phyloP scores from a whole-genome alignment of 2,797 vertebrate genomes.

The Chloroceryle amazona region DNA sequence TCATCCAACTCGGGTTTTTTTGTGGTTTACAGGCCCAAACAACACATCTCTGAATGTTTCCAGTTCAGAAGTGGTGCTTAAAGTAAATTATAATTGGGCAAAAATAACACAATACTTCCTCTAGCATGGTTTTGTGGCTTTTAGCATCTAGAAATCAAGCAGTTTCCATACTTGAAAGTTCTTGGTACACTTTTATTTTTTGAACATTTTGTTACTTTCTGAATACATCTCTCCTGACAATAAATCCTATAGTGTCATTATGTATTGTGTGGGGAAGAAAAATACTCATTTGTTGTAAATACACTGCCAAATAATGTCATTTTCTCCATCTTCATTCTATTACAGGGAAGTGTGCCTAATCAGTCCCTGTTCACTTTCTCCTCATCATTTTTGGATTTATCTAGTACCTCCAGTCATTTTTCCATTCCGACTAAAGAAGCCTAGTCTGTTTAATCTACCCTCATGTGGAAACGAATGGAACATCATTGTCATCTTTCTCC shows the following conservation, averaged over 20 bases:
- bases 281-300: not conserved
- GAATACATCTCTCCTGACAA: not conserved
- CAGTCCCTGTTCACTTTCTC: slow-evolving; percentile 33
- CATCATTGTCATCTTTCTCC: not conserved
- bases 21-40: not conserved
- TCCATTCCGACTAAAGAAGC: not conserved
- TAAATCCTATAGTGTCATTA: not conserved
- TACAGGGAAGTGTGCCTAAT: slow-evolving; percentile 24
- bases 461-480: slow-evolving; percentile 23
- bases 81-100: not conserved
- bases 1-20: rapidly evolving
- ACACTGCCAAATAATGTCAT: slow-evolving; percentile 28
- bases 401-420: slow-evolving; percentile 33
- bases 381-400: slow-evolving; percentile 45
- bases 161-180: not conserved
- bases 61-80: not conserved
- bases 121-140: not conserved
- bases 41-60: not conserved
- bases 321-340: slow-evolving; percentile 35
- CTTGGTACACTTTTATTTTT: not conserved
- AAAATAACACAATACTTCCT: not conserved
- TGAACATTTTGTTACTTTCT: not conserved
- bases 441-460: slow-evolving; percentile 41
- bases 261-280: not conserved
- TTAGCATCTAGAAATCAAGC: not conserved